Evolutionary conservation across 2,113 vertebrate genomes (phyloP), one percentile per base, ranked within the genome.

Genomic region (Aleadryas rufinucha): DNA sequence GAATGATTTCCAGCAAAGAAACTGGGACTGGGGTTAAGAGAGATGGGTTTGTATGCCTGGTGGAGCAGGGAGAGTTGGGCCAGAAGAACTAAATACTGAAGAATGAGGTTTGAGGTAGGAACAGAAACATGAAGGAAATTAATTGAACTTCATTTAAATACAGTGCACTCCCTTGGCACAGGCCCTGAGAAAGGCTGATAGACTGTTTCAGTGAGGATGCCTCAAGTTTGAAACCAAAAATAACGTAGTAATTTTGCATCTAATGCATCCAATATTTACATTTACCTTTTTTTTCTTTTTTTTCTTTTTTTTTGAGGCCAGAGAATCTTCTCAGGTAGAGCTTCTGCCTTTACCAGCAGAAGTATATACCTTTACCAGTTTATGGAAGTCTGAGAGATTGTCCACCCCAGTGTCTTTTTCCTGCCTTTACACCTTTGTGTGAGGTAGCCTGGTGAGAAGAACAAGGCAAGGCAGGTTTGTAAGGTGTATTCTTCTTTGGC

Each of bases 311-410:
- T n/a, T n/a, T n/a, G n/a, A n/a, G n/a, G n/a, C n/a, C n/a, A n/a
- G n/a, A n/a, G n/a, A n/a, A n/a, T n/a, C n/a, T n/a, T n/a, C n/a
- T n/a, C n/a, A n/a, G n/a, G n/a, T n/a, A n/a, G n/a, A n/a, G n/a
- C n/a, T n/a, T n/a, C n/a, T n/a, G n/a, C n/a, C n/a, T 89, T 63
- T 44, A 35, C 56, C 28, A 71, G 35, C 47, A 59, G 71, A 79
- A 8, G 7, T 18, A 10, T 66, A 35, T 42, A 35, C 10, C 5
- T 75, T 57, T 35, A 42, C 30, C 35, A 15, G 7, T 15, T 11
- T 15, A 2, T 2, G 2, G 13, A 72, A 4, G 30, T 53, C 30
- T 24, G 24, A 65, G 56, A 31, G 8, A 1, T 0, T 49, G 44
- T 71, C 44, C 23, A 0, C 41, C 7, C 16, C 16, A 1, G 26